phyloP scores from a whole-genome alignment of 2,113 vertebrate species.

The Channa argus region DNA sequence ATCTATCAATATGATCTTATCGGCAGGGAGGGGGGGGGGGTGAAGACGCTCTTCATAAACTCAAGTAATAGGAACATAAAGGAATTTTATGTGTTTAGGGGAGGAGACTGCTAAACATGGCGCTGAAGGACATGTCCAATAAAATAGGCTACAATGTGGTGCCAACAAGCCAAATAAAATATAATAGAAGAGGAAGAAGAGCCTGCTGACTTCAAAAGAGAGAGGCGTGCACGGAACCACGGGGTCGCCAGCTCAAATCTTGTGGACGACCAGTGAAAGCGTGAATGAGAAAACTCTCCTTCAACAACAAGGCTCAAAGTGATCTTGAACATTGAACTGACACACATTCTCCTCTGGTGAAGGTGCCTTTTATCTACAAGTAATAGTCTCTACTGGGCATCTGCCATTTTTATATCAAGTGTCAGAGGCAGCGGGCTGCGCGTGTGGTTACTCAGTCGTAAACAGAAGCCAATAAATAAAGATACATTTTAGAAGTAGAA shows the following conservation, averaged over 20 bases:
- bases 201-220: constrained; percentile 24
- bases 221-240: constrained; percentile 27
- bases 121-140: constrained; percentile 82
- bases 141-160: constrained; percentile 75
- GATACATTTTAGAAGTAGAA: too few species aligned
- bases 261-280: constrained; percentile 16
- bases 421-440: too few species aligned
- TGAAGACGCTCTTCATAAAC: constrained; percentile 76
- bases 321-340: constrained; percentile 29
- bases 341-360: not conserved
- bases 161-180: constrained; percentile 74
- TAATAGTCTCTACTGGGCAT: too few species aligned
- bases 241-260: constrained; percentile 51
- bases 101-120: constrained; percentile 76
- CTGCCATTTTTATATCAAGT: too few species aligned
- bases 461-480: too few species aligned
- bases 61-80: constrained; percentile 81
- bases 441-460: too few species aligned
- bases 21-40: constrained; percentile 52
- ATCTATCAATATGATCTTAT: constrained; percentile 86
- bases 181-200: constrained; percentile 64
- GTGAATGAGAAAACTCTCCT: constrained; percentile 13
- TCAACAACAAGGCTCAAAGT: constrained; percentile 22
- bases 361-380: constrained; percentile 18
- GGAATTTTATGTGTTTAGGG: constrained; percentile 81